Evolutionary conservation across 2,888 invertebrate genomes (phyloP).

Genomic region (Nebria salina): DNA sequence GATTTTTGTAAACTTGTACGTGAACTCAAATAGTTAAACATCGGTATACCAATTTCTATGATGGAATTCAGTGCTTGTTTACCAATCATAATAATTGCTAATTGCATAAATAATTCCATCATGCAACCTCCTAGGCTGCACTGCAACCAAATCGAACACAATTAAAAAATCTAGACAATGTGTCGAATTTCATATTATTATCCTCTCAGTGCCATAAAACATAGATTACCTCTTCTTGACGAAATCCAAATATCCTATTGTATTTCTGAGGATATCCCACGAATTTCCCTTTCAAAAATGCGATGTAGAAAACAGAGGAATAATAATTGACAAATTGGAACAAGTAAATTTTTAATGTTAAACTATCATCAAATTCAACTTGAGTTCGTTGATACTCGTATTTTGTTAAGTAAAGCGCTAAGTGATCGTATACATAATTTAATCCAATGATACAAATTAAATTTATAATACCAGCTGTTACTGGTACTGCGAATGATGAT

Average conservation of each 20-base stretch:
- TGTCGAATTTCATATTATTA: not conserved
- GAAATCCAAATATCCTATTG: constrained; percentile 74
- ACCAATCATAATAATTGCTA: constrained; percentile 87
- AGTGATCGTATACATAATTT: constrained; percentile 73
- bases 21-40: constrained; percentile 66
- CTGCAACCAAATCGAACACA: constrained; percentile 56
- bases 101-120: constrained; percentile 85
- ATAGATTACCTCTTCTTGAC: constrained; percentile 73
- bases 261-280: constrained; percentile 82
- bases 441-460: constrained; percentile 79
- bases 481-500: constrained; percentile 72
- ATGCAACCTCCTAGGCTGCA: constrained; percentile 89
- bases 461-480: constrained; percentile 81
- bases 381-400: constrained; percentile 82
- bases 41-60: constrained; percentile 79
- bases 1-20: constrained; percentile 7
- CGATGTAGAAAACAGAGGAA: constrained; percentile 87
- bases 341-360: constrained; percentile 86
- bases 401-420: constrained; percentile 76
- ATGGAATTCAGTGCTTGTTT: constrained; percentile 83
- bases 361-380: constrained; percentile 86
- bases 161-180: not conserved
- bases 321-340: constrained; percentile 92
- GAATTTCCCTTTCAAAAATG: constrained; percentile 80
- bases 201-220: not conserved